Base-by-base conservation (phyloP, 1,140 invertebrate genomes). In the Pachyrhynchus sulphureomaculatus region DNA sequence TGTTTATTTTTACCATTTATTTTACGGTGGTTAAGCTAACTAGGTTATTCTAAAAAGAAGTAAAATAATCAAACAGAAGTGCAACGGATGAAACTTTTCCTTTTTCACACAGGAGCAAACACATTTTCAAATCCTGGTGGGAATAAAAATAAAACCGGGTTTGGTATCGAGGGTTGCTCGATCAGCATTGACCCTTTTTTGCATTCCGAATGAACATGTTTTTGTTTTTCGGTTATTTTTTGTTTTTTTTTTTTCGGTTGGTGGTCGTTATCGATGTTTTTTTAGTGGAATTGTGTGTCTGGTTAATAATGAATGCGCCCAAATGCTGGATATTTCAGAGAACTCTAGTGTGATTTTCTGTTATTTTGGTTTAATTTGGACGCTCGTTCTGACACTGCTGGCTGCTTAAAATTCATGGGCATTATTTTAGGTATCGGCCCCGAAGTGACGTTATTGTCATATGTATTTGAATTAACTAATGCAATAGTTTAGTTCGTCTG, bases 181-280 rank as follows among this genome's bases (percentile, higher is more conserved):
- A 49, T 49, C 13, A 15, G 34, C 10, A 32, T 32, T n/a, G 48
- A 13, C 51, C 29, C 52, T 26, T 29, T 55, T 55, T 55, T 55
- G 13, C 15, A 45, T 56, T 6, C 6, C 29, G 41, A 64, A 59
- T 52, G 57, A 65, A 65, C 55, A 57, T 61, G 63, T 61, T 65
- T 65, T 65, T 60, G 44, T 56, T 66, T 66, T 62, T 61, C 52
- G 49, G 29, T 42, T 55, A 44, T 56, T 54, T 41, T 52, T 64
- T 39, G 21, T 12, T 37, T 23, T 52, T 66, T 70, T 63, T 37
- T 69, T 67, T 72, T 58, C 45, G 68, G 62, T 61, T 64, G 56
- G 66, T 68, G 68, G 66, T 72, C 69, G 69, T 70, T 70, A 72
- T 72, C 69, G 69, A 72, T 72, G 71, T 72, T 72, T 72, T 72